These are phyloP conservation scores for Pseudococcus viburni DNA, from an alignment of 2,888 invertebrate genomes.

Conservation along the genomic window DNA sequence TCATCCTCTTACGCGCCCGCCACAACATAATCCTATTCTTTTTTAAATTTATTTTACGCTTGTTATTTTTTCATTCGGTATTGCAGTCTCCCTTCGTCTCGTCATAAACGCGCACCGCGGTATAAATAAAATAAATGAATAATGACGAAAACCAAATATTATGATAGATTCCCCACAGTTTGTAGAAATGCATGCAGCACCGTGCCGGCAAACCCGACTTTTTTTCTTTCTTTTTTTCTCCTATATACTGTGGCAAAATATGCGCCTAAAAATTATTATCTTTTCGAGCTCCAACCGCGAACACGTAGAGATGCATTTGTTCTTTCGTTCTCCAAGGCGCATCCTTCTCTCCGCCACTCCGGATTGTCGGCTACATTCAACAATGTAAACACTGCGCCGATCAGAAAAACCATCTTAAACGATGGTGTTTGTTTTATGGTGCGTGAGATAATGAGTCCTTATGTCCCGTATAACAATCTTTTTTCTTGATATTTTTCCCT, in stretches of 20 bases:
- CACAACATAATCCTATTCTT: constrained; percentile 58
- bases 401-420: background rate
- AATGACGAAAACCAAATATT: constrained; percentile 56
- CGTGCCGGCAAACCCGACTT: background rate
- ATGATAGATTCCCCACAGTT: constrained; percentile 59
- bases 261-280: constrained; percentile 29
- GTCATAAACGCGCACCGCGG: constrained; percentile 8
- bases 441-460: constrained; percentile 26
- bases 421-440: constrained; percentile 35
- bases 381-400: background rate
- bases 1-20: background rate
- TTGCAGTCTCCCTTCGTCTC: background rate
- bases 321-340: background rate
- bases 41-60: constrained; percentile 59
- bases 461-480: background rate
- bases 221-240: background rate
- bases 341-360: background rate
- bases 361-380: background rate
- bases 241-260: background rate
- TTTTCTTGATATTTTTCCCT: background rate
- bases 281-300: constrained; percentile 18
- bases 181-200: constrained; percentile 20
- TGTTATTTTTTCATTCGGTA: constrained; percentile 61
- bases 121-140: constrained; percentile 64
- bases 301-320: constrained; percentile 33